These are phyloP conservation scores for Heliconius ismenius DNA, from an alignment of 2,888 invertebrate species.

Conservation along the genomic window DNA sequence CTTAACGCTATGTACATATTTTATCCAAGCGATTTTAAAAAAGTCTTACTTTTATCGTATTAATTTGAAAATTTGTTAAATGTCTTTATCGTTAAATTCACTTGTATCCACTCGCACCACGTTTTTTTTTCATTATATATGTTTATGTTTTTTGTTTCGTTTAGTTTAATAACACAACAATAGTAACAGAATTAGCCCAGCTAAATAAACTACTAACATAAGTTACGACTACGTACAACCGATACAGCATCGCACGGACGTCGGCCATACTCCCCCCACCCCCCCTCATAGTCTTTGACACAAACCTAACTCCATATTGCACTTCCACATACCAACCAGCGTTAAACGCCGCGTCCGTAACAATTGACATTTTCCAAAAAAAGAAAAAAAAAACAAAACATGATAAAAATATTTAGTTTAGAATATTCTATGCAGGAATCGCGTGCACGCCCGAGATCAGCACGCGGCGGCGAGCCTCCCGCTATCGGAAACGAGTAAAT, in stretches of 20 bases:
- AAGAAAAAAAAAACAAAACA: conserved; percentile 47
- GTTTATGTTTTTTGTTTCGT: conserved; percentile 9
- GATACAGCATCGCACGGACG: conserved; percentile 57
- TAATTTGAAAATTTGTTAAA: conserved; percentile 82
- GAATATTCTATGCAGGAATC: conserved; percentile 71
- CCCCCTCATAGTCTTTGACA: conserved; percentile 24
- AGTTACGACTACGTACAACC: conserved; percentile 72
- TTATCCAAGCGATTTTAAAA: conserved; percentile 74
- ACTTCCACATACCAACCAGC: conserved; percentile 35
- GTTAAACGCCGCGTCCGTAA: conserved; percentile 54
- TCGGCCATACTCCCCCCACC: conserved; percentile 46
- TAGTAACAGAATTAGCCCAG: conserved; percentile 72
- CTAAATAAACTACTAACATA: conserved; percentile 70
- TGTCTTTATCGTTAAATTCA: conserved; percentile 77
- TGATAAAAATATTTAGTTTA: conserved; percentile 70
- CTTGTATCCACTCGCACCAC: conserved; percentile 77
- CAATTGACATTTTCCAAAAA: conserved; percentile 63
- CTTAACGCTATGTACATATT: conserved; percentile 80
- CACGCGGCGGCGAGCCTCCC: conserved; percentile 50
- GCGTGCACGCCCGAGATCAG: conserved; percentile 74
- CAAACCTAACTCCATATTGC: conserved; percentile 40
- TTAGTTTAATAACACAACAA: conserved; percentile 66
- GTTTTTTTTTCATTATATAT: conserved; percentile 52
- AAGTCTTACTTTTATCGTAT: conserved; percentile 79
- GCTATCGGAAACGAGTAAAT: conserved; percentile 61